Evolutionary conservation across 2,113 vertebrate species (phyloP).

Genomic region (Cnemophilus loriae): DNA sequence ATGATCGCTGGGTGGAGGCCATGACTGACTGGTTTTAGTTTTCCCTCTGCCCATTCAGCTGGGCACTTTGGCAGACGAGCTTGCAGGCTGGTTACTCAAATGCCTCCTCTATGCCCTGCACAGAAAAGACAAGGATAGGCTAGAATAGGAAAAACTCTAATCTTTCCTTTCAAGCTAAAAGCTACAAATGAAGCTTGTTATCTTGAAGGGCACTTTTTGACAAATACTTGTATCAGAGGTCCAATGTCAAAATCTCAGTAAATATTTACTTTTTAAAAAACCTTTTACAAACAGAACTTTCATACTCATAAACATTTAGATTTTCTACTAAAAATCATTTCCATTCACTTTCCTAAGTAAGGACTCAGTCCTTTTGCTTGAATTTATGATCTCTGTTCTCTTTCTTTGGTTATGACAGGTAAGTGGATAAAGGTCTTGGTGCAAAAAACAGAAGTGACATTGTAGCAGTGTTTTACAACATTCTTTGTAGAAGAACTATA

Average conservation of each 20-base stretch:
- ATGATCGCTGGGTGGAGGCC: background rate
- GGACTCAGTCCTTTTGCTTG: background rate
- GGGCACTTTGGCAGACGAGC: background rate
- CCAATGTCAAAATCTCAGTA: background rate
- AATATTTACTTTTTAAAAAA: background rate
- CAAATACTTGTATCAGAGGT: background rate
- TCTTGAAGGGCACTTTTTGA: background rate
- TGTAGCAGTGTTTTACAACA: background rate
- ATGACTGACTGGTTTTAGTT: background rate
- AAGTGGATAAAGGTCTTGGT: background rate
- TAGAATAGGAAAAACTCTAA: background rate
- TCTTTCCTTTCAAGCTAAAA: background rate
- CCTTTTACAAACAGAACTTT: background rate
- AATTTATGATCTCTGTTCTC: background rate
- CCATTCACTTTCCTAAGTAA: background rate
- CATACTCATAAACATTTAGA: background rate
- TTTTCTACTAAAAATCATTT: background rate
- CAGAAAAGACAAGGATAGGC: background rate
- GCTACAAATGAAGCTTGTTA: background rate
- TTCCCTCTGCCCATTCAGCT: background rate
- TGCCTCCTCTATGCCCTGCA: background rate
- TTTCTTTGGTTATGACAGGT: background rate
- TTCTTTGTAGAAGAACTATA: background rate
- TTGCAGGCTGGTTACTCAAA: background rate
- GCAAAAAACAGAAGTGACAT: background rate